Conservation (phyloP, 35 echinoderm and acorn worm genomes). For the Stichopus chloronotus region DNA sequence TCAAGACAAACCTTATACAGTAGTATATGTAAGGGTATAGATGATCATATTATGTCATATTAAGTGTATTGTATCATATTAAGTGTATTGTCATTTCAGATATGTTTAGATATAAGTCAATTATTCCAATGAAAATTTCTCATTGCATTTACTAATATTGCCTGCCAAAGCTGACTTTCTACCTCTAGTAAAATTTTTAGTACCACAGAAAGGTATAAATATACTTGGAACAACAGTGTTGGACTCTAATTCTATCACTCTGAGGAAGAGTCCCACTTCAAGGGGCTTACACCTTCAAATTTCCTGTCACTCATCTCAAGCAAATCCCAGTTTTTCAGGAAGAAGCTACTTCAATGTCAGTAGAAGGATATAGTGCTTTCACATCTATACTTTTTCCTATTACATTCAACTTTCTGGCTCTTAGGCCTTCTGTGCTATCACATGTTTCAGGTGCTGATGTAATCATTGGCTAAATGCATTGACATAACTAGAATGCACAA, state of each 20-base stretch:
- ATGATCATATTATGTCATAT: neutral
- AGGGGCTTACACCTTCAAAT: conserved; percentile 1
- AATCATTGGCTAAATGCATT: neutral
- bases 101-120: neutral
- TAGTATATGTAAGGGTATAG: neutral
- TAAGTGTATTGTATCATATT: neutral
- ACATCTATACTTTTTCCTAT: neutral
- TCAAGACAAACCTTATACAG: neutral
- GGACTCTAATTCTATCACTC: conserved; percentile 2
- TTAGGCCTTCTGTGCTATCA: neutral
- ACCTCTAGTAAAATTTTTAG: neutral
- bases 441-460: neutral
- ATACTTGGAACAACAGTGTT: neutral
- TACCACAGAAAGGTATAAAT: neutral
- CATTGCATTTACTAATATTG: neutral
- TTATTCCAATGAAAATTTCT: neutral
- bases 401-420: neutral
- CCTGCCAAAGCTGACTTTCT: neutral
- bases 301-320: neutral
- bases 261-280: neutral
- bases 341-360: neutral
- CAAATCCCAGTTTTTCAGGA: neutral
- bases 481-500: too few relatives aligned
- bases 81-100: neutral
- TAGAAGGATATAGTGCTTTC: neutral